Conservation (phyloP, 2,113 vertebrate genomes). For the Dicentrarchus labrax region DNA sequence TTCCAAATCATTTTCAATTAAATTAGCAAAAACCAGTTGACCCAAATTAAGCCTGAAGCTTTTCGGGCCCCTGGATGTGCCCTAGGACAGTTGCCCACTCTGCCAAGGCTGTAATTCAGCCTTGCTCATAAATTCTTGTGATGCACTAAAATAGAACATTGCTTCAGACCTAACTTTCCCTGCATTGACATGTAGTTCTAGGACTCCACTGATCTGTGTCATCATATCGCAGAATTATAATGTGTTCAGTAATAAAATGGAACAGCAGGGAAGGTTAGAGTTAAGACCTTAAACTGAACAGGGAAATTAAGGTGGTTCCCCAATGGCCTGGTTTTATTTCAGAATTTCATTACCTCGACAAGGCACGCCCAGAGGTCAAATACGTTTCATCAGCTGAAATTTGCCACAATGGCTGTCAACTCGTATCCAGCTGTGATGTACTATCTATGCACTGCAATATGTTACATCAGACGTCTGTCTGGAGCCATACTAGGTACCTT, state of each 20-base stretch:
- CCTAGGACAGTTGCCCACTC: neutral
- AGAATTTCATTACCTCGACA: conserved; percentile 72
- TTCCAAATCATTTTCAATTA: neutral
- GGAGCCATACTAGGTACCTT: neutral
- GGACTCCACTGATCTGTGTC: conserved; percentile 48
- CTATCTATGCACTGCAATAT: neutral
- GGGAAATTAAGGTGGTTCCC: conserved; percentile 74
- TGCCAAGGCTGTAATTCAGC: neutral
- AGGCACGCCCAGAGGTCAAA: conserved; percentile 65
- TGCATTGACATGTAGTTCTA: neutral
- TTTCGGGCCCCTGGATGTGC: neutral
- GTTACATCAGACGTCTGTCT: conserved; percentile 26
- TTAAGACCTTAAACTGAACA: conserved; percentile 69
- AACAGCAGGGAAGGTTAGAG: conserved; percentile 65
- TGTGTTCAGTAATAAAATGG: conserved; percentile 65
- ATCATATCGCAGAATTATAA: conserved; percentile 56
- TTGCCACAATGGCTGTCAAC: conserved; percentile 15
- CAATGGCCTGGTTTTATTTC: conserved; percentile 67
- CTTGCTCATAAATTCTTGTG: conserved; percentile 1
- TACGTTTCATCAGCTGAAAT: conserved; percentile 55
- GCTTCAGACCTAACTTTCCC: neutral
- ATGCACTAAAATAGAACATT: conserved; percentile 17
- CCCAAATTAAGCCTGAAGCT: neutral
- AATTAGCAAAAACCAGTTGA: neutral
- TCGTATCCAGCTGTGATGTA: conserved; percentile 14